Evolutionary conservation across 2,113 vertebrate genomes (phyloP).

Genomic region (Cricetomys ansorgei): DNA sequence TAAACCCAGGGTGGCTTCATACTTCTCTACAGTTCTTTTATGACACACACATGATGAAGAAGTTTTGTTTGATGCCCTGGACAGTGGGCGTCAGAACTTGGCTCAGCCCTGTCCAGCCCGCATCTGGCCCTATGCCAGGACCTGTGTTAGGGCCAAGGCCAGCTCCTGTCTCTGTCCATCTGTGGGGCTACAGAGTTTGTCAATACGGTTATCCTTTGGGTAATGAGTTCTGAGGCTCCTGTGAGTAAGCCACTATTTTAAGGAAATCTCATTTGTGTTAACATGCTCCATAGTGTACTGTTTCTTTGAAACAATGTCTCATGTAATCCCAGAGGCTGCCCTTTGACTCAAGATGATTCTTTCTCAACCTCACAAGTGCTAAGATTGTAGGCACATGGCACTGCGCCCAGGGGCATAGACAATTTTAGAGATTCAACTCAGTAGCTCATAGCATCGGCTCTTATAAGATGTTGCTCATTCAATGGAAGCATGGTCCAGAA

Average conservation of each 20-base stretch:
- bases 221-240: background rate
- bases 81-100: background rate
- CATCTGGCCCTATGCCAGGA: background rate
- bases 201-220: background rate
- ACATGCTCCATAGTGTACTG: background rate
- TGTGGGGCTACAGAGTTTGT: background rate
- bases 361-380: background rate
- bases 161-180: background rate
- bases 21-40: background rate
- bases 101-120: background rate
- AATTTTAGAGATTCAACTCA: background rate
- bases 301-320: background rate
- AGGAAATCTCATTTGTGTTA: background rate
- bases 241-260: background rate
- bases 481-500: background rate
- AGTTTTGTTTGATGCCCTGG: background rate
- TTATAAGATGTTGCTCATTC: accelerated
- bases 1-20: background rate
- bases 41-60: background rate
- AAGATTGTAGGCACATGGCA: background rate
- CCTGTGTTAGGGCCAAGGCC: background rate
- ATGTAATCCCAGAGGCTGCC: background rate
- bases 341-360: background rate
- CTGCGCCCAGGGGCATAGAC: too few species aligned
- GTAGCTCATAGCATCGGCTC: background rate